Evolutionary conservation across 2,888 invertebrate species (phyloP).

Genomic region (Micropterix aruncella): DNA sequence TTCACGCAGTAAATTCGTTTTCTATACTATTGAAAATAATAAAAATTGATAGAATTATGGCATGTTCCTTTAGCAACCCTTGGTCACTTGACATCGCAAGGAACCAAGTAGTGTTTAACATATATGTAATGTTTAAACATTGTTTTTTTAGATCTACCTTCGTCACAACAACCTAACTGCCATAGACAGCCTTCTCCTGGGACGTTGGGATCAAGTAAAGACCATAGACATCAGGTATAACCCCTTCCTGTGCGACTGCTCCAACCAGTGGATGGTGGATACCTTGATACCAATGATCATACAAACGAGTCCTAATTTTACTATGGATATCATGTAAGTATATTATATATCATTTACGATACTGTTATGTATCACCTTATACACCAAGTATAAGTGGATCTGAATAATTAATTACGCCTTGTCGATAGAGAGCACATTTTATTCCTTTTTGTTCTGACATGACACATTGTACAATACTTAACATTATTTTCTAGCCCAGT

Average conservation of each 20-base stretch:
- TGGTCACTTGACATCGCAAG: background rate
- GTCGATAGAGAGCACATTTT: no score
- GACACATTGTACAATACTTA: no score
- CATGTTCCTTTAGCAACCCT: no score
- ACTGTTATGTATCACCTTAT: no score
- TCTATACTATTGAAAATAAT: no score
- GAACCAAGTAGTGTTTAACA: background rate
- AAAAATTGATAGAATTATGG: no score
- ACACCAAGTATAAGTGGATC: no score
- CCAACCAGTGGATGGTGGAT: slow-evolving; percentile 64
- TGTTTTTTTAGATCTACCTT: slow-evolving; percentile 51
- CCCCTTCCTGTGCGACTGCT: slow-evolving; percentile 66
- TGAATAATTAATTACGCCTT: no score
- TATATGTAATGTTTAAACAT: slow-evolving; percentile 3
- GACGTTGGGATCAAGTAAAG: slow-evolving; percentile 55
- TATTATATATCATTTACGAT: no score
- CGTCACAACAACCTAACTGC: slow-evolving; percentile 56
- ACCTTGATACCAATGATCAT: slow-evolving; percentile 42
- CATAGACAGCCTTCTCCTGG: slow-evolving; percentile 47
- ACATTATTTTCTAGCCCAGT: no score
- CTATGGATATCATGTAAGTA: slow-evolving; percentile 33
- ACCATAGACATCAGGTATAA: slow-evolving; percentile 56
- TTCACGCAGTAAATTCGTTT: no score
- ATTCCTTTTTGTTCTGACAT: no score
- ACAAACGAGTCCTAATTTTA: slow-evolving; percentile 22